phyloP scores from a whole-genome alignment of 2,113 vertebrate species.

The Ginglymostoma cirratum region DNA sequence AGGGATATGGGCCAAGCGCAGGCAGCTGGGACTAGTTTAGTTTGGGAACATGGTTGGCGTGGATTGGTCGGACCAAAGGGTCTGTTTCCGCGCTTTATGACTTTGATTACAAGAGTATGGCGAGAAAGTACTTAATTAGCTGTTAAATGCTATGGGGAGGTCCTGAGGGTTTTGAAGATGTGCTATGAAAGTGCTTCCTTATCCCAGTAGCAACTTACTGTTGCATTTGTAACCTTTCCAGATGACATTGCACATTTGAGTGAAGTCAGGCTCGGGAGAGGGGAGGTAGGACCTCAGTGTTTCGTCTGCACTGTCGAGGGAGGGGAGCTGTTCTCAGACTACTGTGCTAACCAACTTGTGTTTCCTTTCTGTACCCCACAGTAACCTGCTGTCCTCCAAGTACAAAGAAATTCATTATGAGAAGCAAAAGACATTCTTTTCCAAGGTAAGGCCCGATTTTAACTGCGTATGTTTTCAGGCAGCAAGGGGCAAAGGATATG shows the following conservation, averaged over 20 bases:
- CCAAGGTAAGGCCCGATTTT: slow-evolving; percentile 70
- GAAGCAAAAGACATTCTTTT: slow-evolving; percentile 71
- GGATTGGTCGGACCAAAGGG: too few relatives aligned
- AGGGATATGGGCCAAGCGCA: too few relatives aligned
- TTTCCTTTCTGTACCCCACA: slow-evolving; percentile 51
- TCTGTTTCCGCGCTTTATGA: too few relatives aligned
- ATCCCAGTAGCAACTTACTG: background rate
- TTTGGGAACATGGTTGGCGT: too few relatives aligned
- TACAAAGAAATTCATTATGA: slow-evolving; percentile 94
- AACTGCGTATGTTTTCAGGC: background rate
- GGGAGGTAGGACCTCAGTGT: background rate
- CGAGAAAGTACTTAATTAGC: background rate
- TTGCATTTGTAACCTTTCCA: background rate
- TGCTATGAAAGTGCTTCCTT: background rate
- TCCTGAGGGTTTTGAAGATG: background rate
- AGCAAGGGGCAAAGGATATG: too few relatives aligned
- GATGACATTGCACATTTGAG: background rate
- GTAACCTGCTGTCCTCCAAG: slow-evolving; percentile 86
- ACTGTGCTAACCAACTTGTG: slow-evolving; percentile 20
- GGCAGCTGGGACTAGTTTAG: too few relatives aligned
- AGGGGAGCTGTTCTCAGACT: background rate
- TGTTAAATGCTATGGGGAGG: background rate
- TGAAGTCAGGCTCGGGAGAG: background rate
- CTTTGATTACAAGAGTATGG: too few relatives aligned
- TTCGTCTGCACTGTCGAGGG: background rate